Evolutionary conservation across 2,888 invertebrate species (phyloP), one percentile per base, ranked within the genome.

Genomic region (Aphodius granarius): DNA sequence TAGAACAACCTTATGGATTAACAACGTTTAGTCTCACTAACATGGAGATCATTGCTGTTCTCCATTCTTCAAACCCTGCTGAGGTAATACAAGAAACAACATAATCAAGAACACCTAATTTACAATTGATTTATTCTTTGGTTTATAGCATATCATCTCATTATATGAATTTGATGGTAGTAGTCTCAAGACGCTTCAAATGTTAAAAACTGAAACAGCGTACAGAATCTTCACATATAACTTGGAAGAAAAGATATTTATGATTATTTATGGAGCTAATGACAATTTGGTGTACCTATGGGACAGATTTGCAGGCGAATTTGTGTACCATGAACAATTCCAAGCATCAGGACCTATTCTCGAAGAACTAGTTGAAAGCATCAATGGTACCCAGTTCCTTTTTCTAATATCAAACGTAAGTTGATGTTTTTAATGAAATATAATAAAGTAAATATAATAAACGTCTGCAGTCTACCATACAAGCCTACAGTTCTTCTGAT

Each of bases 21-120:
- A 73, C 76, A 22, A 81, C 84, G 70, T 85, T 85, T 78, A 72
- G 77, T 21, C 77, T 76, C 66, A 76, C 79, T 70, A 71, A 76
- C 64, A 79, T 79, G 15, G 83, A 84, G 81, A 82, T 85, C 71
- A 81, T 85, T 23, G 76, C 83, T 21, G 73, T 81, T 75, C 71
- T 82, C 65, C 81, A 82, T 76, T 77, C 80, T 75, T 75, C 74
- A 72, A 72, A 75, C 6, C 1, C 43, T 43, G 13, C 6, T 13
- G 43, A 43, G 43, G 43, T 43, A 43, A 43, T 13, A 2, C 13
- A 43, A 0, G 2, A 43, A 43, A 43, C 43, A 43, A 43, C 43
- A 43, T 9, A 43, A 6, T 43, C 13, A 43, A 43, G 9, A 43
- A 43, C 43, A 43, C 43, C 43, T 43, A 3, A 43, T 2, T 1